phyloP scores from a whole-genome alignment of 2,113 vertebrate genomes.

The Pteruthius melanotis region DNA sequence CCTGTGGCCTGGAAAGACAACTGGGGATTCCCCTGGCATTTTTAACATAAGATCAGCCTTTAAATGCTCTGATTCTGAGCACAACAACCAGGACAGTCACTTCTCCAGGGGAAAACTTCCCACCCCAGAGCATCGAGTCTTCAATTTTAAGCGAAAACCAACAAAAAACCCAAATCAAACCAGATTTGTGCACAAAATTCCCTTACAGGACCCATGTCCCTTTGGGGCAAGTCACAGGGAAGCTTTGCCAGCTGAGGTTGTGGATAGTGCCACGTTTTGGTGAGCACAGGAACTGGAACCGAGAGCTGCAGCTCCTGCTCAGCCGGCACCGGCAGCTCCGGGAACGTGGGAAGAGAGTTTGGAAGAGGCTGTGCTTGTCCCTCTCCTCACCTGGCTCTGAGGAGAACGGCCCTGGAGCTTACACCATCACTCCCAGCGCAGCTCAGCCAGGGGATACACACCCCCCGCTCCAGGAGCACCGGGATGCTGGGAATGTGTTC shows the following conservation, averaged over 20 bases:
- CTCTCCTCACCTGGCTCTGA: background rate
- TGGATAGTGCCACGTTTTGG: background rate
- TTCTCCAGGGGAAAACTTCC: background rate
- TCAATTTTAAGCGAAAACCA: background rate
- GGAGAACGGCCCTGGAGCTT: background rate
- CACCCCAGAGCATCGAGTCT: background rate
- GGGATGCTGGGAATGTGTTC: background rate
- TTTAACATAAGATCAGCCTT: background rate
- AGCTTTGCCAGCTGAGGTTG: background rate
- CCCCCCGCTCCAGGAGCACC: rapidly evolving
- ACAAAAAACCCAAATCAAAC: background rate
- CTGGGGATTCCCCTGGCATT: background rate
- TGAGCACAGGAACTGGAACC: background rate
- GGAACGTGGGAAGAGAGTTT: background rate
- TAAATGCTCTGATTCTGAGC: background rate
- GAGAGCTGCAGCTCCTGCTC: background rate
- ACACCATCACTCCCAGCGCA: background rate
- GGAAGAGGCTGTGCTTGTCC: background rate
- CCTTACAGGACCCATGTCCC: background rate
- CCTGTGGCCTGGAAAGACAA: background rate
- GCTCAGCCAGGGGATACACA: background rate
- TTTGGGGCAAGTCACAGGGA: background rate
- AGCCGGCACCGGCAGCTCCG: background rate
- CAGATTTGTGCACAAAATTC: background rate
- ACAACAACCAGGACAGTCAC: background rate